Conservation (phyloP, 2,113 vertebrate species). For the Coturnix japonica region DNA sequence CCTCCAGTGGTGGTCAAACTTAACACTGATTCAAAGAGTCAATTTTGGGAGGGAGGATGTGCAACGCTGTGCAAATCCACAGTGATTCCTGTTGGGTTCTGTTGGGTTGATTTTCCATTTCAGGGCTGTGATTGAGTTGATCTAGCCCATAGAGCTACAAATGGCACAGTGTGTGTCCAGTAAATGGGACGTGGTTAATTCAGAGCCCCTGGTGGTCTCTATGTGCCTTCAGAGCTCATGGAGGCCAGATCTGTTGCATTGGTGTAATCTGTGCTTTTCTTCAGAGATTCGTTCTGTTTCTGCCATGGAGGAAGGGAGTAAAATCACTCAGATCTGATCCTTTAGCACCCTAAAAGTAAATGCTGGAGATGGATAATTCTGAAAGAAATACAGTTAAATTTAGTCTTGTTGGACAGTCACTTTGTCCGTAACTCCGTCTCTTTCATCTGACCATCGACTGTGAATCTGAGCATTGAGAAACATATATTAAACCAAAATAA, state of each 20-base stretch:
- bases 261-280: slow-evolving; percentile 29
- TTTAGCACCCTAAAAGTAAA: rapidly evolving
- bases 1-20: background rate
- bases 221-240: background rate
- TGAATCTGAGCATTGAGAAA: background rate
- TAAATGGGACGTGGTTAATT: background rate
- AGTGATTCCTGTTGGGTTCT: background rate
- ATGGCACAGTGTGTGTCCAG: background rate
- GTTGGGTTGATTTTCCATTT: background rate
- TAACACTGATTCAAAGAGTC: background rate
- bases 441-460: background rate
- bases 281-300: slow-evolving; percentile 2
- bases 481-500: background rate
- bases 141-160: background rate
- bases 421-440: background rate
- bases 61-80: background rate
- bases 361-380: background rate
- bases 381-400: background rate
- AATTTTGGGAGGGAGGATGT: rapidly evolving
- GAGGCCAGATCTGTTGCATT: background rate
- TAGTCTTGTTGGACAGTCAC: rapidly evolving
- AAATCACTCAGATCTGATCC: background rate
- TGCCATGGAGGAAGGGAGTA: background rate
- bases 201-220: background rate
- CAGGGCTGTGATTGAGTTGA: background rate